Evolutionary conservation across 2,113 vertebrate genomes (phyloP).

Genomic region (human): DNA sequence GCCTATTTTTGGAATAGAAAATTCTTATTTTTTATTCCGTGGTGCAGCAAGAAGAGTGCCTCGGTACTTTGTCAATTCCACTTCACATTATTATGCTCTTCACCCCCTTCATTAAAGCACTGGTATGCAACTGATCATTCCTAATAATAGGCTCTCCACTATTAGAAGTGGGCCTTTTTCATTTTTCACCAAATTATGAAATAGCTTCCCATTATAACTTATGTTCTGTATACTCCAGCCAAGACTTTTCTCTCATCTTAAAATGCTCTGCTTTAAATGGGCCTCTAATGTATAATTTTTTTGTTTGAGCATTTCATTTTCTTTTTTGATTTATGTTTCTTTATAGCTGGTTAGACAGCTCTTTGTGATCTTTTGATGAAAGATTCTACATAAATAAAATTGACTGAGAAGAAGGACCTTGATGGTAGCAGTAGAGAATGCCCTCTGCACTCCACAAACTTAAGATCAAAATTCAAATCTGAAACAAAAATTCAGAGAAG

Average conservation of each 20-base stretch:
- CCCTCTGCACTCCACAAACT: conserved; percentile 37
- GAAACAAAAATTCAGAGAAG: conserved; percentile 17
- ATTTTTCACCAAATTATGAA: conserved; percentile 80
- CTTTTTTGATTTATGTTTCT: conserved; percentile 80
- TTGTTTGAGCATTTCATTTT: conserved; percentile 81
- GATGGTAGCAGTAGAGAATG: background rate
- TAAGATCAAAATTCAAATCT: conserved; percentile 62
- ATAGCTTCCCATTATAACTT: conserved; percentile 80
- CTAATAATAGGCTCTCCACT: conserved; percentile 76
- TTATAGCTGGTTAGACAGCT: conserved; percentile 78
- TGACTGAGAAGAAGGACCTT: conserved; percentile 66
- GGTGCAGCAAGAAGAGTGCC: background rate
- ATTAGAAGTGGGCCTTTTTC: conserved; percentile 75
- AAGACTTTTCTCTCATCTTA: conserved; percentile 77
- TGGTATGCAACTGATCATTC: conserved; percentile 74
- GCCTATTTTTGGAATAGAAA: background rate
- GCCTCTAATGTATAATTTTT: conserved; percentile 82
- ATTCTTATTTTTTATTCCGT: background rate
- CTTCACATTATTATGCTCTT: conserved; percentile 58
- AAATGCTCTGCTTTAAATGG: conserved; percentile 79
- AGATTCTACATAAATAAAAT: conserved; percentile 79
- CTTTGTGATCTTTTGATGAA: conserved; percentile 79
- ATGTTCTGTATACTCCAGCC: conserved; percentile 73
- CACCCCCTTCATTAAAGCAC: conserved; percentile 68
- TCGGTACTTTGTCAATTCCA: conserved; percentile 46